Conservation (phyloP, 1,140 invertebrate species). For the Aphelenchoides besseyi region DNA sequence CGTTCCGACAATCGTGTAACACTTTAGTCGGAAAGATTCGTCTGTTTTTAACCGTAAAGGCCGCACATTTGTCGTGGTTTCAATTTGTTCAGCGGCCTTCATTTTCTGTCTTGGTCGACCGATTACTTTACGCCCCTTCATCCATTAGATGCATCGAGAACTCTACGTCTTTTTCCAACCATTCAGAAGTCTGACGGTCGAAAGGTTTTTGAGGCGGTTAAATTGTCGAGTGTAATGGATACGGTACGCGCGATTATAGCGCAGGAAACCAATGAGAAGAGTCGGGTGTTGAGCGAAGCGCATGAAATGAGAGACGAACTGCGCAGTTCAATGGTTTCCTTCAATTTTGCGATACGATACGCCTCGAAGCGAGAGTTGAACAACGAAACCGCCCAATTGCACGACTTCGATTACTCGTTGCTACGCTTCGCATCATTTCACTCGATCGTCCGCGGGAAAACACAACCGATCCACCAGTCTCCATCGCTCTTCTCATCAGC, state of each 20-base stretch:
- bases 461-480: not conserved
- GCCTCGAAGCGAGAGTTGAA: not conserved
- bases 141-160: not conserved
- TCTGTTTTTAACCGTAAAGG: not conserved
- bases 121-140: not conserved
- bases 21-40: no score
- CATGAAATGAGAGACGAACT: conserved; percentile 1
- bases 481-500: not conserved
- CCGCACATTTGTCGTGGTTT: not conserved
- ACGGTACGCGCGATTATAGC: not conserved
- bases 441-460: not conserved
- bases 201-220: not conserved
- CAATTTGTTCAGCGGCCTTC: not conserved
- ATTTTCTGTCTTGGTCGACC: not conserved
- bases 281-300: not conserved
- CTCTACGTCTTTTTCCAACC: no score
- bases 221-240: conserved; percentile 1
- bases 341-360: not conserved
- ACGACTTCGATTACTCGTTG: not conserved
- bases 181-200: no score
- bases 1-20: no score
- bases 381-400: not conserved
- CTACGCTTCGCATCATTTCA: not conserved
- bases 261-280: conserved; percentile 1
- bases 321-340: no score